Evolutionary conservation across 2,888 invertebrate genomes (phyloP), one percentile per base, ranked within the genome.

Genomic region (Entomobrya multifasciata): DNA sequence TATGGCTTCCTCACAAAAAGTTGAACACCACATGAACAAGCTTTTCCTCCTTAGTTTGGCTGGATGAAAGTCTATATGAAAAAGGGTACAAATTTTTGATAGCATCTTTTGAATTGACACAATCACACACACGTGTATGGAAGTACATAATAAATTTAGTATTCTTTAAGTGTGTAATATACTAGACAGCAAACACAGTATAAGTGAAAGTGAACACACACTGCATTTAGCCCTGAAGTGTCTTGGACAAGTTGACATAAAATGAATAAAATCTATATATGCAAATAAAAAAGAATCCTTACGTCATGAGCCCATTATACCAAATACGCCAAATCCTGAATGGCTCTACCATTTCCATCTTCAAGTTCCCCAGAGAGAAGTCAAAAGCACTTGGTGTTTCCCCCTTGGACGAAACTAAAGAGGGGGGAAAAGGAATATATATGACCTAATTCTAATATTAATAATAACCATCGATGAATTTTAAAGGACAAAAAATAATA

Each of bases 221-320:
- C 49, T 49, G n/a, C 25, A 60, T 60, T 27, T 60, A 60, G 55
- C 20, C 25, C 11, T 60, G 6, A 22, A 60, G 55, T 55, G n/a
- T n/a, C n/a, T n/a, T 27, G 11, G 27, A 17, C 17, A 1, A 44
- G 15, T 36, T 44, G 67, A 15, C 3, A 47, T 13, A 25, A 65
- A 65, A 65, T 44, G 25, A 41, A 47, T 67, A 44, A 44, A 25
- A 67, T 47, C 13, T 67, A 6, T 67, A 67, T 44, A 11, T 15
- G n/a, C n/a, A n/a, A n/a, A n/a, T n/a, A n/a, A n/a, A n/a, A n/a
- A n/a, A n/a, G n/a, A 67, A n/a, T 6, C 15, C 67, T 67, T 67
- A 92, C 91, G 30, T 92, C 92, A 91, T 93, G 94, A 95, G 92
- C 0, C 96, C 96, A 92, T 95, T 96, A 92, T 94, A 96, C 41